Percentiles rank a stretch among this genome's conserved stretches.
Conservation (phyloP, 2,113 vertebrate genomes). For the Oncorhynchus clarkii region DNA sequence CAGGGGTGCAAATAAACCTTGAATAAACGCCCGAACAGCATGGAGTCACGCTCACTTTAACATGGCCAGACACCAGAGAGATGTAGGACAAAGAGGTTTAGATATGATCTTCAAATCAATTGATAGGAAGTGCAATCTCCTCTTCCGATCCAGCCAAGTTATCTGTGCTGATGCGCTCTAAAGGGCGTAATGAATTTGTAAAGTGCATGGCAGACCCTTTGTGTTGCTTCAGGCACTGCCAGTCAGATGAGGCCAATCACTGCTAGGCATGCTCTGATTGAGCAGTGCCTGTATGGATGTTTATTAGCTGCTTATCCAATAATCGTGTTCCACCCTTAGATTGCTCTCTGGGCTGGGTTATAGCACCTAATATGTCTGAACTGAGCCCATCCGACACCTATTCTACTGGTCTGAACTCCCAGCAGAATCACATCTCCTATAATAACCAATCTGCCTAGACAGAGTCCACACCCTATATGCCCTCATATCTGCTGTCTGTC, state of each 20-base stretch:
- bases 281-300: background rate
- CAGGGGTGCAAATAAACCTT: background rate
- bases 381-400: slow-evolving; percentile 5
- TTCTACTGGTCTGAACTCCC: slow-evolving; percentile 23
- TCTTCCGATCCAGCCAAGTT: background rate
- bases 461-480: background rate
- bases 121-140: background rate
- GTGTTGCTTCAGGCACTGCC: background rate
- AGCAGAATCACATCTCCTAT: slow-evolving; percentile 10
- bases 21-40: background rate
- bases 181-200: background rate
- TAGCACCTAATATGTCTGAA: slow-evolving; percentile 26
- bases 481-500: slow-evolving; percentile 15
- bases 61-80: background rate
- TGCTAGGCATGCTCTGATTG: background rate
- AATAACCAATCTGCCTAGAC: slow-evolving; percentile 55
- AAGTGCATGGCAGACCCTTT: background rate
- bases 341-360: slow-evolving; percentile 15
- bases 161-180: background rate
- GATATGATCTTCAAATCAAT: background rate
- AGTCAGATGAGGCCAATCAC: background rate
- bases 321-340: background rate
- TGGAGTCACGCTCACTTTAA: background rate
- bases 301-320: background rate
- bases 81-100: background rate